Base-by-base conservation (phyloP, 2,797 vertebrate genomes). In the Sitta carolinensis region DNA sequence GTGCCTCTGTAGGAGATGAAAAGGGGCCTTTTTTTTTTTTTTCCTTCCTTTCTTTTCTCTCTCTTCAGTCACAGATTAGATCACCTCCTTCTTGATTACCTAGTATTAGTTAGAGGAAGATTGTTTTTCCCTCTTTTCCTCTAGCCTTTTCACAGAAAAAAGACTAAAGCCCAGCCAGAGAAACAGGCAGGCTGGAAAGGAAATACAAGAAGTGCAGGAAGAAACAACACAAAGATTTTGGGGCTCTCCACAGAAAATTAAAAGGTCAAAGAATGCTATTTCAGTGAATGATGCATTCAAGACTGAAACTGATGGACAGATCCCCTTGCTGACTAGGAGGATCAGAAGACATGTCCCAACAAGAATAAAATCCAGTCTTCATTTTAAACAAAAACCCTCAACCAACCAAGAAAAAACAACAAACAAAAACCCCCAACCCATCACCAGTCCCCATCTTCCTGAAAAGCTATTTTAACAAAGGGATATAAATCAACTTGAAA, bases 1-100 rank as follows among this genome's bases (percentile, higher is more conserved):
- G 48, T 96, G 96, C 96, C 96, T 95, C 91, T 87, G 87, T 78
- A 93, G 84, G 36, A 93, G 84, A 86, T 84, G 51, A 72, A 91
- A 95, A 75, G 16, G 73, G 79, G 58, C 27, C 62, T 21, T 38
- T 48, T 13, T 29, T 58, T 61, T 45, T 5, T 38, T 59, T n/a
- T 17, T 21, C 4, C 51, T 34, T 38, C 22, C 59, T 22, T 43
- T 32, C 2, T 50, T 64, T 16, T 15, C 27, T 63, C 36, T 89
- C 47, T 91, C 69, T 95, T 88, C 59, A 73, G 63, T 54, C 48
- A 78, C 36, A 91, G 43, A 66, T 51, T 72, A 87, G 58, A 61
- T 89, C 76, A 93, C 63, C 83, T 81, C 54, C 51, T 79, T 48
- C 78, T 89, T 61, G 62, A 92, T 76, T 67, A 91, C 29, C 68